phyloP scores from a whole-genome alignment of 2,888 invertebrate species.

The Cheilosia soror region DNA sequence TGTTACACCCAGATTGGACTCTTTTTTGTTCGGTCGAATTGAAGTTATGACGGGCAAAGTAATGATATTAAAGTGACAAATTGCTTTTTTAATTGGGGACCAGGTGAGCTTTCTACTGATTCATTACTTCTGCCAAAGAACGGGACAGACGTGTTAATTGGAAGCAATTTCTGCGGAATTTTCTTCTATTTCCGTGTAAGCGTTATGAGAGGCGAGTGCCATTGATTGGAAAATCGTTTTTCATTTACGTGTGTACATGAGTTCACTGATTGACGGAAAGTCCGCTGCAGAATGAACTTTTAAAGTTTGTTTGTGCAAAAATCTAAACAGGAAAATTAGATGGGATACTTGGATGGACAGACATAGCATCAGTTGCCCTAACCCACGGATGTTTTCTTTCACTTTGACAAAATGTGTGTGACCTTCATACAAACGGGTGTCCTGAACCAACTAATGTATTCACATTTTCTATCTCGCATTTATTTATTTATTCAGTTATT shows the following conservation, averaged over 20 bases:
- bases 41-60: conserved; percentile 60
- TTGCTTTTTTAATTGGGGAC: conserved; percentile 74
- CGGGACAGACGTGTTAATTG: conserved; percentile 68
- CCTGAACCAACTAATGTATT: no score
- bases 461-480: neutral
- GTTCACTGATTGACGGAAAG: neutral
- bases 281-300: neutral
- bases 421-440: neutral
- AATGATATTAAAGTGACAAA: conserved; percentile 73
- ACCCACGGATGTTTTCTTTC: no score
- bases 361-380: no score
- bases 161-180: conserved; percentile 59
- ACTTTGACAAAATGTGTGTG: neutral
- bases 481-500: neutral
- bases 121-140: conserved; percentile 50
- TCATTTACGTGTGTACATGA: neutral
- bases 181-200: conserved; percentile 58
- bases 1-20: conserved; percentile 64
- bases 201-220: conserved; percentile 12
- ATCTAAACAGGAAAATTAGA: no score
- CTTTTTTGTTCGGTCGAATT: neutral
- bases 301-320: no score
- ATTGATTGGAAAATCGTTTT: conserved; percentile 57
- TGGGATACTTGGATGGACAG: no score
- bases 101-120: conserved; percentile 65